A percentile compares a stretch with the other conserved stretches of the same genome.
Conservation (phyloP, 2,797 vertebrate genomes). For the Varecia variegata region DNA sequence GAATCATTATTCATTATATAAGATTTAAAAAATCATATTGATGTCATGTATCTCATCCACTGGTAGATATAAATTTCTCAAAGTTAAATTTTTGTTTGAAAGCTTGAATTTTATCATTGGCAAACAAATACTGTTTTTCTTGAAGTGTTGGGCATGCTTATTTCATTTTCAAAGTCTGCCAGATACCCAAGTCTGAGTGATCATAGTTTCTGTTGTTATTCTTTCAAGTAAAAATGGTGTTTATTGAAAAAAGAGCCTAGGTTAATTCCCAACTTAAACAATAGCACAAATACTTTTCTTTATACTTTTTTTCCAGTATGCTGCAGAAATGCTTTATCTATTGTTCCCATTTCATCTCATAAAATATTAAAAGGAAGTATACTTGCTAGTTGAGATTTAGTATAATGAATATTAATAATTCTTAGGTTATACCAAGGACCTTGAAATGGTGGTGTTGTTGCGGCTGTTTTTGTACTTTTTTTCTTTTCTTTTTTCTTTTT, state of each 20-base stretch:
- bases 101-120: slow-evolving; percentile 38
- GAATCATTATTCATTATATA: background rate
- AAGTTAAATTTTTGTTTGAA: slow-evolving; percentile 11
- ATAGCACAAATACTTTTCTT: background rate
- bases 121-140: slow-evolving; percentile 9
- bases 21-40: background rate
- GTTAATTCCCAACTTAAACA: slow-evolving; percentile 14
- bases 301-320: background rate
- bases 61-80: background rate
- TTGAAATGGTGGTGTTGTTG: background rate
- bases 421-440: background rate
- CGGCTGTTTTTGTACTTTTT: background rate
- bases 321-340: background rate
- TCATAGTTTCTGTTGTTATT: background rate
- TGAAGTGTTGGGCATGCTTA: background rate
- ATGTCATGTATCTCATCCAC: background rate
- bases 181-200: background rate
- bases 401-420: slow-evolving; percentile 8
- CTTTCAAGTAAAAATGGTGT: slow-evolving; percentile 39
- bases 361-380: background rate
- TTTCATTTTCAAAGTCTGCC: background rate
- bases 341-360: background rate
- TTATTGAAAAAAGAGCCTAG: background rate
- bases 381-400: background rate
- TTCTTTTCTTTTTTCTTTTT: too few species aligned